These are phyloP conservation scores for Trichoplusia ni DNA, from an alignment of 1,140 invertebrate species.

Conservation along the genomic window DNA sequence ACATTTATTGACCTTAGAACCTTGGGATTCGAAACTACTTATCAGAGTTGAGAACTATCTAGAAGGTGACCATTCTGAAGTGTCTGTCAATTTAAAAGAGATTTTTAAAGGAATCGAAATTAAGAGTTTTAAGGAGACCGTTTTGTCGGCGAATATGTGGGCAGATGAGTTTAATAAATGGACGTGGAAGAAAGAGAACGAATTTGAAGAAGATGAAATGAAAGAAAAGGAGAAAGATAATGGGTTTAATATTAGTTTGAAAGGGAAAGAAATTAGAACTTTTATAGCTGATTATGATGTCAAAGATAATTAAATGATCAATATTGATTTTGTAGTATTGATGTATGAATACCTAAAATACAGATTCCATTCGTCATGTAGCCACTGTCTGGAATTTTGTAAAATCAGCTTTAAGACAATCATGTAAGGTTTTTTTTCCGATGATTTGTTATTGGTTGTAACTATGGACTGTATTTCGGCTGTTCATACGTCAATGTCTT, in stretches of 20 bases:
- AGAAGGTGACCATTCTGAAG: slow-evolving; percentile 84
- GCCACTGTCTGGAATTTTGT: no score
- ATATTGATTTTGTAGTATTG: no score
- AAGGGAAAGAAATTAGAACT: slow-evolving; percentile 64
- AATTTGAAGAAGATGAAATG: slow-evolving; percentile 41
- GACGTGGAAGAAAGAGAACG: slow-evolving; percentile 53
- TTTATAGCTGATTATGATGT: slow-evolving; percentile 55
- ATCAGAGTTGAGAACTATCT: slow-evolving; percentile 94
- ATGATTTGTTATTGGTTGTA: no score
- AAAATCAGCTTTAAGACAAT: no score
- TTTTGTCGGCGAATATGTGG: slow-evolving; percentile 86
- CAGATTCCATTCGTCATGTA: no score
- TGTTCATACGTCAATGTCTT: no score
- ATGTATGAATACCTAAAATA: no score
- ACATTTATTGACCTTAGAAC: slow-evolving; percentile 94
- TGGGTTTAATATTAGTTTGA: slow-evolving; percentile 50
- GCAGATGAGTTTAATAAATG: slow-evolving; percentile 80
- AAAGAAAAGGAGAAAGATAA: slow-evolving; percentile 35
- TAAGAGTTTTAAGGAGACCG: slow-evolving; percentile 83
- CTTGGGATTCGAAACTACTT: slow-evolving; percentile 87
- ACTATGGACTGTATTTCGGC: no score
- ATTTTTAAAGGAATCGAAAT: slow-evolving; percentile 84
- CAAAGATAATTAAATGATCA: neutral
- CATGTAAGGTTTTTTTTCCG: no score
- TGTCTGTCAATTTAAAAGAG: slow-evolving; percentile 54